A percentile compares a stretch with the other conserved stretches of the same genome.
These are phyloP conservation scores for Acleris laterana DNA, from an alignment of 2,888 invertebrate genomes.

Conservation along the genomic window DNA sequence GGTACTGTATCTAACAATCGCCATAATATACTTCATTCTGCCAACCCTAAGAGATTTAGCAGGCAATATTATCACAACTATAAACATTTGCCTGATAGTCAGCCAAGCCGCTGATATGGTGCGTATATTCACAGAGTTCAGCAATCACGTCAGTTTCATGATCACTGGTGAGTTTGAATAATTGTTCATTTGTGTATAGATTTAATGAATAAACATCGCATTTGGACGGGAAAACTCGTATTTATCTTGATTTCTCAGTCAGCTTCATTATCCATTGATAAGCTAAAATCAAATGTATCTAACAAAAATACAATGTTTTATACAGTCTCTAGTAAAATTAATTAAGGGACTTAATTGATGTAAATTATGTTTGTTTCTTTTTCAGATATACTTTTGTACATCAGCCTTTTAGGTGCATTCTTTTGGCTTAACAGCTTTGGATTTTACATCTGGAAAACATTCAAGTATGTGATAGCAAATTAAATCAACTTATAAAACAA, in stretches of 20 bases:
- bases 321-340: neutral
- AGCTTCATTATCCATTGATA: too few relatives aligned
- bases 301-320: too few relatives aligned
- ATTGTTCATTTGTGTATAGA: neutral
- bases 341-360: neutral
- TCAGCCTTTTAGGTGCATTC: constrained; percentile 91
- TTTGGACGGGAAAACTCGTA: neutral
- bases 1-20: constrained; percentile 87
- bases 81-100: constrained; percentile 90
- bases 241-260: neutral
- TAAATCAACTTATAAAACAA: too few relatives aligned
- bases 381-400: constrained; percentile 90
- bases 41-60: constrained; percentile 92
- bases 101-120: constrained; percentile 91
- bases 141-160: constrained; percentile 91
- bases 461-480: constrained; percentile 83
- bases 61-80: constrained; percentile 93
- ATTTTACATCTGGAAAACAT: constrained; percentile 95
- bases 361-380: constrained; percentile 47
- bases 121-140: constrained; percentile 91
- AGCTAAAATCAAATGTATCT: too few relatives aligned
- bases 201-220: too few relatives aligned
- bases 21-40: constrained; percentile 92
- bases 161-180: constrained; percentile 86
- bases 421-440: constrained; percentile 95